Base-by-base conservation (phyloP, 92 coral and sea anemone genomes). In the Zoanthus sociatus region DNA sequence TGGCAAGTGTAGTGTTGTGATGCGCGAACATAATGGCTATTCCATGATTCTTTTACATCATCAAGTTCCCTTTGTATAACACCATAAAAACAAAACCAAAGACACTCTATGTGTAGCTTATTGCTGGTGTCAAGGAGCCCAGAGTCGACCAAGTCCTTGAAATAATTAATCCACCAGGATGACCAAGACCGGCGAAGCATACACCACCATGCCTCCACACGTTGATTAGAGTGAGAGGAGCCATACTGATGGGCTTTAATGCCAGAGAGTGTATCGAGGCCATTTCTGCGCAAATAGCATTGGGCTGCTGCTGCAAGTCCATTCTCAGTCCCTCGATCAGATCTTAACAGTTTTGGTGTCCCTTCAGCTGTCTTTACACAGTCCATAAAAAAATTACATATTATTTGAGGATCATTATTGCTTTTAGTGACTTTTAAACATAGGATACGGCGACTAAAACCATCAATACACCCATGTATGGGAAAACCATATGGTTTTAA, bases 101-200 rank as follows among this genome's bases (percentile, higher is more conserved):
- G 89, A 44, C 89, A 86, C 83, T 76, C 76, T 76, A 76, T 76
- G 79, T 82, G 63, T 84, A 84, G 72, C 81, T 66, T 84, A 58
- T 73, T 84, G 78, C 88, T 84, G 81, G 88, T 84, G 88, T 78
- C 90, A 37, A 87, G 84, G 78, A 68, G 63, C 53, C 84, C 84
- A 69, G 63, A 56, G 63, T 78, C 90, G 12, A 61, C 84, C 79
- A 76, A 76, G 79, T 76, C 79, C 79, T 76, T 76, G 79, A 76
- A 76, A 76, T 76, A 76, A 76, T 76, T 76, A 76, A 76, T 50
- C 79, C 79, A 76, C 64, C 79, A 76, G 64, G 79, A 76, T 76
- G 79, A 76, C 79, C 79, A 76, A 76, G 79, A 50, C 79, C 79
- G 79, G 51, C 79, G 44, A 76, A 76, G 78, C 78, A 74, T 74